phyloP scores from a whole-genome alignment of 2,113 vertebrate species.

The Corythaeola cristata region DNA sequence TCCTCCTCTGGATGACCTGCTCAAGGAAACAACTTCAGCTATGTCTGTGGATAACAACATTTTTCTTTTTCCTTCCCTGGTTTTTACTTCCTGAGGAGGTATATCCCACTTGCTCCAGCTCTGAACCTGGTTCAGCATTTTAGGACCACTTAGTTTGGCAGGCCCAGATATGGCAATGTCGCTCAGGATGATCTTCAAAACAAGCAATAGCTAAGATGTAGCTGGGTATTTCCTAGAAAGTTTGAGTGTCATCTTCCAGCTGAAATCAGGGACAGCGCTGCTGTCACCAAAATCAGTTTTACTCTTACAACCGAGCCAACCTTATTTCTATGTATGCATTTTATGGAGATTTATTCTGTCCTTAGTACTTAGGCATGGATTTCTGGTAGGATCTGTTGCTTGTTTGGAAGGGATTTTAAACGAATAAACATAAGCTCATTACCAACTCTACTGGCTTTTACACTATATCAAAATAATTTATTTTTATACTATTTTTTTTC shows the following conservation, averaged over 20 bases:
- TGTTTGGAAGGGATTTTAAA: not conserved
- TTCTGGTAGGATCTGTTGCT: not conserved
- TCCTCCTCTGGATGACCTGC: not conserved
- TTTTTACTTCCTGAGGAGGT: not conserved
- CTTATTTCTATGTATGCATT: not conserved
- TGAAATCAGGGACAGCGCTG: not conserved
- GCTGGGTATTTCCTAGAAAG: not conserved
- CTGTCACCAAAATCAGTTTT: not conserved
- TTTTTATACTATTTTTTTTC: not conserved
- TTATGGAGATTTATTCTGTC: not conserved
- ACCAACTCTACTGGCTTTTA: not conserved
- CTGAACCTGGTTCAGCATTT: not conserved
- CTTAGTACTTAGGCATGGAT: not conserved
- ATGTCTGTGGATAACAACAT: not conserved
- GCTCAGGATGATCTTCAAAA: not conserved
- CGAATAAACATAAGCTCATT: not conserved
- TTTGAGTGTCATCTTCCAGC: not conserved
- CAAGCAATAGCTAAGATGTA: not conserved
- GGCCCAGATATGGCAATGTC: not conserved
- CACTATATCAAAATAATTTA: not conserved
- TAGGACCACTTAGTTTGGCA: not conserved
- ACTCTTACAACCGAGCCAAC: not conserved
- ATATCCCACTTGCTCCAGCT: not conserved
- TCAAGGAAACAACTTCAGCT: not conserved
- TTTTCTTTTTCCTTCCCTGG: not conserved